Percentiles rank a stretch among this genome's conserved stretches.
phyloP scores from a whole-genome alignment of 2,113 vertebrate species.

The Vombatus ursinus region DNA sequence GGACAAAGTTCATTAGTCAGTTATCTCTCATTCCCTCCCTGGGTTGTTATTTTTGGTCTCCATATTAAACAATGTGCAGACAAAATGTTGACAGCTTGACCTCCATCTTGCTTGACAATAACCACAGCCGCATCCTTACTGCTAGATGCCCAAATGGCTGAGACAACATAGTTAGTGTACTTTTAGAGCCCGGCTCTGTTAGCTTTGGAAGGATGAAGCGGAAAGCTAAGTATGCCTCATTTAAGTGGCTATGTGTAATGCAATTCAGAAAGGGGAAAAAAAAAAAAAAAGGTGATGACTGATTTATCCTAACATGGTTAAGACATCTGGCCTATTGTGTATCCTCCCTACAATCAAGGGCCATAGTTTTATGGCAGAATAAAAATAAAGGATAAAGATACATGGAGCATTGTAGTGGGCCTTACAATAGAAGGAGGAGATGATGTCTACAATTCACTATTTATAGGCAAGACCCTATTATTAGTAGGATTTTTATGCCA shows the following conservation, averaged over 20 bases:
- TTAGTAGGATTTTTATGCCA: slow-evolving; percentile 58
- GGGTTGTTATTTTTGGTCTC: slow-evolving; percentile 59
- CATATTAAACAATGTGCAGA: slow-evolving; percentile 39
- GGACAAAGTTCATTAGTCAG: slow-evolving; percentile 28
- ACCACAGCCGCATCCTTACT: slow-evolving; percentile 12
- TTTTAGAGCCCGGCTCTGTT: slow-evolving; percentile 76
- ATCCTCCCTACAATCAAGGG: slow-evolving; percentile 80
- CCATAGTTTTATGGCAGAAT: slow-evolving; percentile 68
- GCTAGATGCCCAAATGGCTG: slow-evolving; percentile 55
- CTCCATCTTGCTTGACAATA: slow-evolving; percentile 57
- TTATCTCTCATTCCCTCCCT: slow-evolving; percentile 18
- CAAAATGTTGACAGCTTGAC: slow-evolving; percentile 38
- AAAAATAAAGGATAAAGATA: slow-evolving; percentile 8
- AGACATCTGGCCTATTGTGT: slow-evolving; percentile 74
- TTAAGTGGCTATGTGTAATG: slow-evolving; percentile 70
- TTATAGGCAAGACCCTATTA: slow-evolving; percentile 59
- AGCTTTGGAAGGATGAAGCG: slow-evolving; percentile 81
- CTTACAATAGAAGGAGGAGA: slow-evolving; percentile 38
- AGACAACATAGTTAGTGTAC: slow-evolving; percentile 62
- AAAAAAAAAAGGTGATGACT: slow-evolving; percentile 82
- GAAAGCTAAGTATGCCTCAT: slow-evolving; percentile 77
- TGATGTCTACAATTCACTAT: slow-evolving; percentile 17
- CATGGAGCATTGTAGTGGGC: slow-evolving; percentile 20
- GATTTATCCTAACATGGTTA: slow-evolving; percentile 82
- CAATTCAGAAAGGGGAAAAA: slow-evolving; percentile 67